These are phyloP conservation scores for Champsocephalus esox DNA, from an alignment of 2,797 vertebrate genomes.

Conservation along the genomic window DNA sequence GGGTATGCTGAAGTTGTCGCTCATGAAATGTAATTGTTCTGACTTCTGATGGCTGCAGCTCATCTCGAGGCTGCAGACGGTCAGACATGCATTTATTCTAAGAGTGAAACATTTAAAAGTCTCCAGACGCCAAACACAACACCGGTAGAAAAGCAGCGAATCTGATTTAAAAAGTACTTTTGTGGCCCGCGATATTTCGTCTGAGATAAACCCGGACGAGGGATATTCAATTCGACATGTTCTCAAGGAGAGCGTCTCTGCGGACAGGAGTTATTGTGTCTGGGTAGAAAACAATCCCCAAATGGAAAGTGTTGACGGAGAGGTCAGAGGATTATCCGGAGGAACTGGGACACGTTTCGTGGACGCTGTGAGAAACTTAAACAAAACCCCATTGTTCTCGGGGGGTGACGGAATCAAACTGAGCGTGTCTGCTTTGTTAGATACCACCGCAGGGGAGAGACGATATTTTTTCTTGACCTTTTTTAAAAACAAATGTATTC, in stretches of 20 bases:
- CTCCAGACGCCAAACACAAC: slow-evolving; percentile 8
- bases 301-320: neutral
- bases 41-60: slow-evolving; percentile 2
- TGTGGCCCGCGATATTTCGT: no score
- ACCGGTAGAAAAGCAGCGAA: neutral
- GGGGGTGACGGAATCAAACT: neutral
- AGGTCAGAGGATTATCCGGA: slow-evolving; percentile 24
- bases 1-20: slow-evolving; percentile 4
- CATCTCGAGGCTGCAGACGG: neutral
- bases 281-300: slow-evolving; percentile 1
- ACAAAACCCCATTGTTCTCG: slow-evolving; percentile 22
- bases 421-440: neutral
- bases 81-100: neutral
- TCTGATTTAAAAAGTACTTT: neutral
- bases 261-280: neutral
- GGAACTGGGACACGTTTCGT: slow-evolving; percentile 29
- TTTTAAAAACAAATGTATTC: neutral
- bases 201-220: no score
- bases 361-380: neutral
- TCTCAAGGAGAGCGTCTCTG: neutral
- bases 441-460: neutral
- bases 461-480: neutral
- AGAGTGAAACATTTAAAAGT: slow-evolving; percentile 9
- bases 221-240: neutral
- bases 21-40: slow-evolving; percentile 22